Percentiles rank a stretch among this genome's conserved stretches.
These are phyloP conservation scores for Lucifuga dentata DNA, from an alignment of 2,113 vertebrate species.

Conservation along the genomic window DNA sequence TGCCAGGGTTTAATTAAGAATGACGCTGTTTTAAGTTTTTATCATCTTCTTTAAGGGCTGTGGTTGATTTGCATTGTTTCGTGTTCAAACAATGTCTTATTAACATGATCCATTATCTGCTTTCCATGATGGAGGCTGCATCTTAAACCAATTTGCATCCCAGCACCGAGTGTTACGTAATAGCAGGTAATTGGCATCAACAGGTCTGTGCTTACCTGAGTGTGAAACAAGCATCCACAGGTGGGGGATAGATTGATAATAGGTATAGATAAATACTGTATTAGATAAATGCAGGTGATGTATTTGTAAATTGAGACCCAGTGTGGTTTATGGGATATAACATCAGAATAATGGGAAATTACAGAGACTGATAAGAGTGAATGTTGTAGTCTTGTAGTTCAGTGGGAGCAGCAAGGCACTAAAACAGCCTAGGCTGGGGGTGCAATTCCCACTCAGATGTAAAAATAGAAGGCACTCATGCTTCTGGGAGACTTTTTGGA, in stretches of 20 bases:
- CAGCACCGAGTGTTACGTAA: constrained; percentile 12
- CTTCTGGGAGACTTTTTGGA: constrained; percentile 15
- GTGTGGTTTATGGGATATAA: background rate
- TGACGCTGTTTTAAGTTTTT: background rate
- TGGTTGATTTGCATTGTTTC: background rate
- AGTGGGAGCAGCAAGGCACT: background rate
- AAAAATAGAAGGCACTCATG: background rate
- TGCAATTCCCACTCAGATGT: background rate
- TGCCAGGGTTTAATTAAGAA: background rate
- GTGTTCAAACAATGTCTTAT: background rate
- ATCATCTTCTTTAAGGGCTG: background rate
- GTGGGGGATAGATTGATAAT: constrained; percentile 9
- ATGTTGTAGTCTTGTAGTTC: constrained; percentile 9
- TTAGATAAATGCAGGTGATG: constrained; percentile 28
- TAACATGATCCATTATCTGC: background rate
- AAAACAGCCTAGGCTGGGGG: background rate
- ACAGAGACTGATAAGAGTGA: background rate
- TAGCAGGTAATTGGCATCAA: constrained; percentile 21
- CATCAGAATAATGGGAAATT: background rate
- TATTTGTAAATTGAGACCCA: background rate
- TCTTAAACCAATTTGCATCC: background rate
- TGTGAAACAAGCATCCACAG: background rate
- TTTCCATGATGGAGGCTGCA: background rate
- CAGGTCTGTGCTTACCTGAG: constrained; percentile 14
- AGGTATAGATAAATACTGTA: constrained; percentile 39